Evolutionary conservation across 1,140 invertebrate genomes (phyloP), one percentile per base, ranked within the genome.

Genomic region (Zaprionus taronus): DNA sequence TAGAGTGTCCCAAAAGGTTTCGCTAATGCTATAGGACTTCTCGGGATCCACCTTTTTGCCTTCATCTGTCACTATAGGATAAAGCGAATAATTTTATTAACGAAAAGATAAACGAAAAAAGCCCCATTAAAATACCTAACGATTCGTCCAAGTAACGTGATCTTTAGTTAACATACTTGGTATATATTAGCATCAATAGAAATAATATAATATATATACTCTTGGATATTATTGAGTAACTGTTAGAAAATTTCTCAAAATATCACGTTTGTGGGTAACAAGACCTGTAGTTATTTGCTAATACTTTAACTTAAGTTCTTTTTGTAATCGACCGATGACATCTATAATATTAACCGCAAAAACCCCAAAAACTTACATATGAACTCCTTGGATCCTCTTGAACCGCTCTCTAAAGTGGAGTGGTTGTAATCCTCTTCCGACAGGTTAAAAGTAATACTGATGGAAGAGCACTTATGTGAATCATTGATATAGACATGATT

Each of bases 401-500:
- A 85, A 11, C 73, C 64, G 4, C 41, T 61, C 17, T 36, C 73
- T n/a, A 77, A 65, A 28, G 65, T 76, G 22, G 57, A 63, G 58
- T 24, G 56, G 28, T 49, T 76, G 53, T 72, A 66, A 57, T 79
- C 80, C 36, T 72, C 68, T 60, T 92, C 87, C 14, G 72, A 60
- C 9, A 79, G 11, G 20, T 92, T 80, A 2, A 73, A 83, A 41
- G 74, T 82, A 6, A 92, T 92, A 64, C 86, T 91, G 22, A 91
- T 85, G 6, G 91, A 81, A 26, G 91, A 92, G 72, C 90, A 92
- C 60, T 91, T 91, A 55, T 92, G 82, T 36, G 79, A 90, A 51
- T 92, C 90, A 66, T 92, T 92, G 26, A 91, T 77, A 62, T 92
- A 92, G 11, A 91, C 86, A 79, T 92, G 91, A 80, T 92, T 73